Conservation (phyloP, 2,888 invertebrate genomes). For the Pomacea canaliculata region DNA sequence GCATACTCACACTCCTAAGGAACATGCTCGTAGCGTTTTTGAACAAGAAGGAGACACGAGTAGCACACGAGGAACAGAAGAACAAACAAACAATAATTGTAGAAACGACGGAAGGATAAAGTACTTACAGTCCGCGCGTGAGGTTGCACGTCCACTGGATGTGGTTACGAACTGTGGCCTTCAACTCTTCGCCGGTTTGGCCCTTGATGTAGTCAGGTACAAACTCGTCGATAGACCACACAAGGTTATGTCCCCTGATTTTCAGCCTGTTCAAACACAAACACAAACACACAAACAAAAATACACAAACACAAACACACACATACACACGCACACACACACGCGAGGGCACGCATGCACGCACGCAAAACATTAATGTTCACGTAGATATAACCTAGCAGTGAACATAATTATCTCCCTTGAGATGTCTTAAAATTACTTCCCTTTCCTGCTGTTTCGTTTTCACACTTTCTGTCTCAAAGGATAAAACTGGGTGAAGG, state of each 20-base stretch:
- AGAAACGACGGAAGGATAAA: no score
- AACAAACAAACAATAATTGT: no score
- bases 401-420: no score
- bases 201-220: neutral
- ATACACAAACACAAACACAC: neutral
- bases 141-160: neutral
- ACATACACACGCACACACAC: slow-evolving; percentile 7
- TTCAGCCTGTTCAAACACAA: slow-evolving; percentile 1
- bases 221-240: slow-evolving; percentile 3
- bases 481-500: no score
- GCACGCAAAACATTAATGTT: neutral
- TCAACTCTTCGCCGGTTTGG: neutral
- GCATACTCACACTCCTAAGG: no score
- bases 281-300: slow-evolving; percentile 7
- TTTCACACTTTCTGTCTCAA: no score
- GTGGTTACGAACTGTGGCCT: neutral
- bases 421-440: neutral
- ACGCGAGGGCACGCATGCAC: neutral
- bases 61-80: no score
- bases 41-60: no score
- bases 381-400: neutral
- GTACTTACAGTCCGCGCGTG: slow-evolving; percentile 7
- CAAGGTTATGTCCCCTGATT: slow-evolving; percentile 4
- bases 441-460: no score
- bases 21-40: no score